Conservation (phyloP, 1,140 invertebrate genomes). For the Nymphalis io region DNA sequence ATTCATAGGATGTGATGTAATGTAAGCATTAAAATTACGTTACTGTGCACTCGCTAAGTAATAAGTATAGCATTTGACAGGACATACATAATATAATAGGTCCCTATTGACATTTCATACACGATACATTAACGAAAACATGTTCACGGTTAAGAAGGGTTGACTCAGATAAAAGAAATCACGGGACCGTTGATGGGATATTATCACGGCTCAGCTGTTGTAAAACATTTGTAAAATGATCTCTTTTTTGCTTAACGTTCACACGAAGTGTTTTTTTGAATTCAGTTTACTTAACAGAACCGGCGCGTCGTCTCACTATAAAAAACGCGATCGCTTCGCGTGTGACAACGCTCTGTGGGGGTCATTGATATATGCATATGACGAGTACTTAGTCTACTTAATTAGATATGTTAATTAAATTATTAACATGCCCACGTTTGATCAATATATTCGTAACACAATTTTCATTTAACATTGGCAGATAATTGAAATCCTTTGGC, state of each 20-base stretch:
- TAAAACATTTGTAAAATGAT: slow-evolving; percentile 28
- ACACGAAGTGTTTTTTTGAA: slow-evolving; percentile 40
- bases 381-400: slow-evolving; percentile 21
- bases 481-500: slow-evolving; percentile 26
- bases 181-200: slow-evolving; percentile 24
- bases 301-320: slow-evolving; percentile 20
- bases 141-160: slow-evolving; percentile 16
- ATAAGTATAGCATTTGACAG: background rate
- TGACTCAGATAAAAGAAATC: slow-evolving; percentile 21
- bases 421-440: too few species aligned
- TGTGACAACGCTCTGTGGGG: slow-evolving; percentile 43
- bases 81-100: background rate
- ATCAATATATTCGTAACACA: background rate
- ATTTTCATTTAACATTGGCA: slow-evolving; percentile 16
- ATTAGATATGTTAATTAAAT: slow-evolving; percentile 12
- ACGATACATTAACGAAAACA: slow-evolving; percentile 2
- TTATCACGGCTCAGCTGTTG: slow-evolving; percentile 36
- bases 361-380: slow-evolving; percentile 34
- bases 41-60: too few species aligned
- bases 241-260: slow-evolving; percentile 32
- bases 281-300: slow-evolving; percentile 26
- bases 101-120: background rate
- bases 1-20: too few species aligned
- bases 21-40: too few species aligned
- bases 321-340: slow-evolving; percentile 44